Evolutionary conservation across 2,797 vertebrate genomes (phyloP).

Genomic region (Poliocrania exsul): DNA sequence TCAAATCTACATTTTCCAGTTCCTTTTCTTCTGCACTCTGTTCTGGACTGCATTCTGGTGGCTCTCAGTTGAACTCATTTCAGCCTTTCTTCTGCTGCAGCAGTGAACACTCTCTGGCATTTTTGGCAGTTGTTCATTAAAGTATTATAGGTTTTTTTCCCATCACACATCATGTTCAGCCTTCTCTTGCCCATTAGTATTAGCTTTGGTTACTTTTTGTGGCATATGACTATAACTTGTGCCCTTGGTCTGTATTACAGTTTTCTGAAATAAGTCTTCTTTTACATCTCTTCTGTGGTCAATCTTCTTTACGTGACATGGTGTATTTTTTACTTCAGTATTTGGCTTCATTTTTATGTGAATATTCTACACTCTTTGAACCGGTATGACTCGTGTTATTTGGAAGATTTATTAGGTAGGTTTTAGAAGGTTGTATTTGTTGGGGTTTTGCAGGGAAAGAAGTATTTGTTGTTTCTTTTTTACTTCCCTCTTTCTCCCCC

Average conservation of each 20-base stretch:
- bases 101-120: neutral
- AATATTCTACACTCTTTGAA: neutral
- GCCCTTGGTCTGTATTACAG: neutral
- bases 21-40: neutral
- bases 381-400: neutral
- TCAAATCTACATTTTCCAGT: neutral
- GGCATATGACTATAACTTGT: neutral
- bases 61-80: neutral
- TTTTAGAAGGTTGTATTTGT: neutral
- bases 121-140: neutral
- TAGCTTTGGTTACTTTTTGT: constrained; percentile 25
- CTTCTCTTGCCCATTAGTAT: neutral
- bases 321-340: neutral
- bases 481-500: no score
- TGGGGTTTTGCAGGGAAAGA: neutral
- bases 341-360: neutral
- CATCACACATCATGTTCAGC: neutral
- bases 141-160: neutral
- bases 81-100: neutral
- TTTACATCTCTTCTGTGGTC: neutral
- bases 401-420: neutral
- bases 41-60: neutral
- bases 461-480: neutral
- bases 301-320: neutral
- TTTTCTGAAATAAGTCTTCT: neutral